phyloP scores from a whole-genome alignment of 2,888 invertebrate genomes.

The Listrodromus nycthemerus region DNA sequence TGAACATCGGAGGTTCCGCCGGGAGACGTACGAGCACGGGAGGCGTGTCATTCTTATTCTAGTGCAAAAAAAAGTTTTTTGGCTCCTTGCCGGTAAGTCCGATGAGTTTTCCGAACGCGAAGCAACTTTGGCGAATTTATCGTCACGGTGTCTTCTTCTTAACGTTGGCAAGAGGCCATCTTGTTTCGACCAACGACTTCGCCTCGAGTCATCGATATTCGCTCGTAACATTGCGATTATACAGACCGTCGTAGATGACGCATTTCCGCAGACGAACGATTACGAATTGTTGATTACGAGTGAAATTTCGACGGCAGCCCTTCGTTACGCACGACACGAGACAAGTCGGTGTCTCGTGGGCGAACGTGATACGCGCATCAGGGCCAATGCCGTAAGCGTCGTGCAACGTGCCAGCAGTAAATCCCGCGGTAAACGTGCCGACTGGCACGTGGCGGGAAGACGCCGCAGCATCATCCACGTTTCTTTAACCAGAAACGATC shows the following conservation, averaged over 20 bases:
- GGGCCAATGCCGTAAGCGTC: not conserved
- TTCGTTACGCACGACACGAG: constrained; percentile 1
- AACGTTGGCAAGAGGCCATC: constrained; percentile 42
- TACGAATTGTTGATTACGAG: not conserved
- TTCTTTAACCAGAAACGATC: constrained; percentile 5
- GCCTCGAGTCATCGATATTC: constrained; percentile 2
- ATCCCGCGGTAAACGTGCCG: constrained; percentile 19
- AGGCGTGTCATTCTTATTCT: constrained; percentile 38
- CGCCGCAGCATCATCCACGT: constrained; percentile 16
- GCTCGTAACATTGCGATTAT: not conserved
- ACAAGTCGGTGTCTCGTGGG: not conserved
- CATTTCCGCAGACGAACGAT: not conserved
- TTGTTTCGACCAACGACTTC: not conserved
- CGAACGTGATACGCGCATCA: not conserved
- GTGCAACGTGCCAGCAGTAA: constrained; percentile 22
- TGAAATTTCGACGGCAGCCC: not conserved
- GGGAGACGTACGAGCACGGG: constrained; percentile 4
- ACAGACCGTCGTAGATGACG: not conserved
- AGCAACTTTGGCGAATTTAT: constrained; percentile 42
- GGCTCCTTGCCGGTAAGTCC: constrained; percentile 33
- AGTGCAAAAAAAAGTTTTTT: constrained; percentile 21
- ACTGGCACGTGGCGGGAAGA: constrained; percentile 30
- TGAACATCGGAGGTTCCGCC: not conserved
- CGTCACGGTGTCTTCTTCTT: constrained; percentile 21
- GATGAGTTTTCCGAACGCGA: constrained; percentile 55